phyloP scores from a whole-genome alignment of 2,797 vertebrate species.

The Tapera naevia region DNA sequence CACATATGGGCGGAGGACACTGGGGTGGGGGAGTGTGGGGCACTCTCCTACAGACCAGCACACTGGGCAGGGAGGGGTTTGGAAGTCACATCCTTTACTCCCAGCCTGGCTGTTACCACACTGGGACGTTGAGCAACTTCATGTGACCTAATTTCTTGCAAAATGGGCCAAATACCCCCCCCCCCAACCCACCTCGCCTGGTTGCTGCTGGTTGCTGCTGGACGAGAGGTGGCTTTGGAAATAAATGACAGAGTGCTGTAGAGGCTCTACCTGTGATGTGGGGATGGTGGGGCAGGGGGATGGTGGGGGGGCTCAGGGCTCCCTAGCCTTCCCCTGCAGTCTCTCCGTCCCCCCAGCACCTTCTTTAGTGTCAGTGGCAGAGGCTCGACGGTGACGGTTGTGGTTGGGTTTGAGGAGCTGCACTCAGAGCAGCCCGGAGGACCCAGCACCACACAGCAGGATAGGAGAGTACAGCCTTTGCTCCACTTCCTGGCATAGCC shows the following conservation, averaged over 20 bases:
- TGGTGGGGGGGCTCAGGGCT: background rate
- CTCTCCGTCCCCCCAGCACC: accelerated
- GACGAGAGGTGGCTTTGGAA: background rate
- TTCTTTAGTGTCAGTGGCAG: background rate
- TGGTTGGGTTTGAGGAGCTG: accelerated
- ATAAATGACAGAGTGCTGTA: background rate
- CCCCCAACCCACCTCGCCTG: background rate
- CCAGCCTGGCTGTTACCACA: background rate
- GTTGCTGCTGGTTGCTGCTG: background rate
- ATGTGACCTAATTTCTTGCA: background rate
- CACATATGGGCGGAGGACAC: background rate
- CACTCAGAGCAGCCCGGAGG: accelerated
- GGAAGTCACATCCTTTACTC: background rate
- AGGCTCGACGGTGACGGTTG: background rate
- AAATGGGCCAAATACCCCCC: background rate
- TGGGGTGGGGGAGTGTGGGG: accelerated
- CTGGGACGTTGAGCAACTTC: background rate
- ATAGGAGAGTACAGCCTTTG: background rate
- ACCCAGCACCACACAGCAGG: background rate
- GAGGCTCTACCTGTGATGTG: background rate
- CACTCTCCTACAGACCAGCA: background rate
- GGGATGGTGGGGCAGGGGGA: background rate
- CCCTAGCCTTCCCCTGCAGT: accelerated
- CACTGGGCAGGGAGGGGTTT: accelerated
- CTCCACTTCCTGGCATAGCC: background rate